Conservation (phyloP, 1,140 invertebrate genomes). For the Protaetia brevitarsis region DNA sequence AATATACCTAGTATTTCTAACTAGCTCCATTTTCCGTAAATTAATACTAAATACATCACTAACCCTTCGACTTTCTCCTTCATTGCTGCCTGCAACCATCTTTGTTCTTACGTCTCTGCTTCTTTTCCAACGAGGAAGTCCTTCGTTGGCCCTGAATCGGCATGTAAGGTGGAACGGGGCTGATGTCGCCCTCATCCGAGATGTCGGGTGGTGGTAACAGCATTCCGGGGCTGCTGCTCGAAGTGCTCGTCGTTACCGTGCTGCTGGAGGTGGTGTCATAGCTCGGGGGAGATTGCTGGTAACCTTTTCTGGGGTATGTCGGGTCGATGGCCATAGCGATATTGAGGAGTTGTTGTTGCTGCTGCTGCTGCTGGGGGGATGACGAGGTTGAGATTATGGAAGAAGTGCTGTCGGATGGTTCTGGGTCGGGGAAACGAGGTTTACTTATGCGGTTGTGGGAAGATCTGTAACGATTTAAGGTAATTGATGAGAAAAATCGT, state of each 20-base stretch:
- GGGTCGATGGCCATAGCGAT: slow-evolving; percentile 62
- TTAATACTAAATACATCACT: background rate
- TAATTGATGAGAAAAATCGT: too few species aligned
- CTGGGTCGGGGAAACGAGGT: slow-evolving; percentile 43
- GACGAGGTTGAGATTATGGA: background rate
- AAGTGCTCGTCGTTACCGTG: slow-evolving; percentile 44
- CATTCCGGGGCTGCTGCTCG: slow-evolving; percentile 43
- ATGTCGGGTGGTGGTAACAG: slow-evolving; percentile 43
- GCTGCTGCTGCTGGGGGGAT: slow-evolving; percentile 29
- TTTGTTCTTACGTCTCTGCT: slow-evolving; percentile 49
- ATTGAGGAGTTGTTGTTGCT: slow-evolving; percentile 47
- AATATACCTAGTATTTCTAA: too few species aligned
- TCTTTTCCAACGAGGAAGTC: slow-evolving; percentile 55
- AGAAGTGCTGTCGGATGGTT: slow-evolving; percentile 23
- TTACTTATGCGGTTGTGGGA: slow-evolving; percentile 41
- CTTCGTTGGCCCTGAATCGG: slow-evolving; percentile 74
- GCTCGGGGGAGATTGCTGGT: slow-evolving; percentile 37
- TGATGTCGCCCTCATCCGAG: slow-evolving; percentile 52
- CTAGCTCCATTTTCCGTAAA: too few species aligned
- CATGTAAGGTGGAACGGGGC: slow-evolving; percentile 68
- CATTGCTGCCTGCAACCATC: slow-evolving; percentile 49
- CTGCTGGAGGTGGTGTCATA: slow-evolving; percentile 43
- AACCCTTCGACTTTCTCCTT: background rate
- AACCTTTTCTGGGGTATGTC: slow-evolving; percentile 50
- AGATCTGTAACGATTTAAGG: slow-evolving; percentile 35